Base-by-base conservation (phyloP, 2,797 vertebrate species). In the Enteromius argenteus region DNA sequence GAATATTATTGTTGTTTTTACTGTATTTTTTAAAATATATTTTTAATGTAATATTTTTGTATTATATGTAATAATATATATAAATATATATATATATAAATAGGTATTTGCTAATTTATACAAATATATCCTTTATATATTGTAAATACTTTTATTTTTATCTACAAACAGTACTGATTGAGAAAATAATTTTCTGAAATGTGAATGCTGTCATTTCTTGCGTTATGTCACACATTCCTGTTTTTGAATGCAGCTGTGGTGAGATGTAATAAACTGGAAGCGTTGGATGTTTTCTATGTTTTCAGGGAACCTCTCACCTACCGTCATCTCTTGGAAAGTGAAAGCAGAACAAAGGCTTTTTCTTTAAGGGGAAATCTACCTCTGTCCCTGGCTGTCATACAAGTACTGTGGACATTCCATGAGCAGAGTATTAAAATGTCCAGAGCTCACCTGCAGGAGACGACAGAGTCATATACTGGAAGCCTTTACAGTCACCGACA, bases 341-440 rank as follows among this genome's bases (percentile, higher is more conserved):
- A 85, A 86, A 83, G 62, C 73, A 76, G 73, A 87, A 81, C 32
- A 42, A 76, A 39, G 66, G 62, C 35, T 71, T 69, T 46, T 79
- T 62, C 17, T 27, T 3, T 68, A 19, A 66, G 67, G 62, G 84
- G 86, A 84, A 79, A 84, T 58, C 77, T 64, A n/a, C 44, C 32
- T 62, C 53, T 23, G 39, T 74, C 77, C 58, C 32, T 73, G 19
- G 68, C 68, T 79, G 81, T 71, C 21, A 35, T 37, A 23, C 51
- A 79, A 66, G 14, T 53, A 64, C 53, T 53, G 51, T 78, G 81
- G 83, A 84, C 53, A 58, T 69, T 85, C 35, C 10, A 42, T 72
- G 72, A 71, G 62, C 53, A 60, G 66, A 74, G 84, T n/a, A 66
- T 77, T 53, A 66, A 74, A 66, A 53, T 53, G 44, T 72, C 51